phyloP scores from a whole-genome alignment of 2,888 invertebrate species.

The Reticulitermes lucifugus region DNA sequence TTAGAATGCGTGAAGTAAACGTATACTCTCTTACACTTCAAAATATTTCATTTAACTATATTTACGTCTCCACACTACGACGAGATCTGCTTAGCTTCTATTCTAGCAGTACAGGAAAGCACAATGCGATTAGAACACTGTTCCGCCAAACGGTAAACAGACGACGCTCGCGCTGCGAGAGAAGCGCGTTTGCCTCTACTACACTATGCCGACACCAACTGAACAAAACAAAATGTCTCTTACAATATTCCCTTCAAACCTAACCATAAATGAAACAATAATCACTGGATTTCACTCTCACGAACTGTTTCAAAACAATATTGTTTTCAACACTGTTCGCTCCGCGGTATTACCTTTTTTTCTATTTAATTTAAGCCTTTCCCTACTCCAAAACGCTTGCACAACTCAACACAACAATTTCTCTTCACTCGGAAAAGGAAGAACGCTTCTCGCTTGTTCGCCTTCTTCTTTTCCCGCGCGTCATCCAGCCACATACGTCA shows the following conservation, averaged over 20 bases:
- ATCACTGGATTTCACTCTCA: background rate
- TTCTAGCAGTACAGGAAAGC: constrained; percentile 24
- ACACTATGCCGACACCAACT: constrained; percentile 40
- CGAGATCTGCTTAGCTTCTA: background rate
- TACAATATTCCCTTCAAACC: constrained; percentile 19
- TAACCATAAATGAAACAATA: background rate
- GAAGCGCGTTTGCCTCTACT: constrained; percentile 21
- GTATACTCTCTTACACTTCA: background rate
- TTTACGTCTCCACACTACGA: background rate
- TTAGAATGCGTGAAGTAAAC: background rate
- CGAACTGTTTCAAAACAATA: background rate
- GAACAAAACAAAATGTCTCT: constrained; percentile 46
- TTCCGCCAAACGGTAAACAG: constrained; percentile 45
- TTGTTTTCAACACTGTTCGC: background rate
- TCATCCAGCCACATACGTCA: constrained; percentile 48
- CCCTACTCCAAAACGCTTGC: constrained; percentile 9
- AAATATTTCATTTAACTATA: background rate
- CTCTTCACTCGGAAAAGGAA: constrained; percentile 44
- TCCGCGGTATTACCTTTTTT: background rate
- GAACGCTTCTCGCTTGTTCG: constrained; percentile 43
- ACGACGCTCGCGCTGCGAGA: constrained; percentile 37
- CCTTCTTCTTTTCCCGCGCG: constrained; percentile 47
- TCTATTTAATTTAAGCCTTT: constrained; percentile 9
- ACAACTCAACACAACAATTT: constrained; percentile 39
- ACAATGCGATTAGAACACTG: constrained; percentile 32